Evolutionary conservation across 1,140 invertebrate genomes (phyloP).

Genomic region (Scaptodrosophila lebanonensis): DNA sequence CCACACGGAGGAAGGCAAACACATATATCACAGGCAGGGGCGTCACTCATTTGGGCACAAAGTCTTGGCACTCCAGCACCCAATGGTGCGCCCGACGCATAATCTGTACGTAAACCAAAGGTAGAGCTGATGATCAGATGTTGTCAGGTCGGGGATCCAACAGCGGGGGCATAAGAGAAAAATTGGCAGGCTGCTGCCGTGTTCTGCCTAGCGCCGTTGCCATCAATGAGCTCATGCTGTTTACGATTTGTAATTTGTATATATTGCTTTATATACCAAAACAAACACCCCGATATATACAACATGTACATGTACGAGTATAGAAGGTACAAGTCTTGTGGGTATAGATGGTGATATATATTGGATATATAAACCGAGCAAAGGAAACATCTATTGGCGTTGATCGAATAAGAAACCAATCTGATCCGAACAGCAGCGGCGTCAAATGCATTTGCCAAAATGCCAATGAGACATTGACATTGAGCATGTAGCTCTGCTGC

Average conservation of each 20-base stretch:
- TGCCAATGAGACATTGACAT: slow-evolving; percentile 73
- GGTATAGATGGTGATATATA: too few relatives aligned
- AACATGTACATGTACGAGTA: slow-evolving; percentile 13
- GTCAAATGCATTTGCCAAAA: slow-evolving; percentile 60
- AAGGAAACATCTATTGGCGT: slow-evolving; percentile 30
- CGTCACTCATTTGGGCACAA: slow-evolving; percentile 30
- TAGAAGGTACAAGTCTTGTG: too few relatives aligned
- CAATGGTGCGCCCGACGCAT: slow-evolving; percentile 10
- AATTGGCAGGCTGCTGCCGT: slow-evolving; percentile 15
- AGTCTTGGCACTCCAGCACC: slow-evolving; percentile 3
- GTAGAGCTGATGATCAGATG: slow-evolving; percentile 3
- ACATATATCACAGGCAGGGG: slow-evolving; percentile 21
- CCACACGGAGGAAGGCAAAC: slow-evolving; percentile 19
- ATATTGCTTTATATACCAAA: slow-evolving; percentile 25
- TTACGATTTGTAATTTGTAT: slow-evolving; percentile 44
- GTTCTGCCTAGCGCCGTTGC: slow-evolving; percentile 20
- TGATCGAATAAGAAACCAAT: slow-evolving; percentile 58
- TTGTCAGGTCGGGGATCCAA: slow-evolving; percentile 2
- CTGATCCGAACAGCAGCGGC: slow-evolving; percentile 27
- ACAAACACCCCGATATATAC: slow-evolving; percentile 15
- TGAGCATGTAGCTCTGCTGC: slow-evolving; percentile 31
- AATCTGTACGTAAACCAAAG: slow-evolving; percentile 38
- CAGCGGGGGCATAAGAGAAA: background rate
- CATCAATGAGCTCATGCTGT: slow-evolving; percentile 61
- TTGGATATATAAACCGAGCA: slow-evolving; percentile 31